Percentiles rank a stretch among this genome's conserved stretches.
Conservation (phyloP, 2,113 vertebrate species). For the Caracal caracal region DNA sequence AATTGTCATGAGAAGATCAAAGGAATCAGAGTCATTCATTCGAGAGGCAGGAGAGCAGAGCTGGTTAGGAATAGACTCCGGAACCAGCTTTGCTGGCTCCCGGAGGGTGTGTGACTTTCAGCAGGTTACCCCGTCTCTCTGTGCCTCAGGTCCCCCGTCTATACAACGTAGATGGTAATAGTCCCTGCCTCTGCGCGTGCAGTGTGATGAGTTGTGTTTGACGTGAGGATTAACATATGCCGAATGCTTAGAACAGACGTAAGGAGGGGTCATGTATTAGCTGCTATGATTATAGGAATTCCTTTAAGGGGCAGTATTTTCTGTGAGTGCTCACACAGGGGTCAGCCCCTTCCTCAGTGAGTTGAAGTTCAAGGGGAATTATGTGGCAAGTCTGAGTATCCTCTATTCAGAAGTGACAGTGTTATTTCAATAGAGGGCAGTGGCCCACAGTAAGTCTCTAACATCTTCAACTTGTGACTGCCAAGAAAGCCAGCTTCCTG, state of each 20-base stretch:
- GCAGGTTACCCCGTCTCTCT: not conserved
- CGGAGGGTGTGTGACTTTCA: not conserved
- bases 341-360: not conserved
- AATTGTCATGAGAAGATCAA: not conserved
- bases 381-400: not conserved
- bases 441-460: not conserved
- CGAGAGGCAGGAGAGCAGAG: not conserved
- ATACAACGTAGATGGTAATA: accelerated
- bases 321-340: not conserved
- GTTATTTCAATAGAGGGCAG: conserved; percentile 15
- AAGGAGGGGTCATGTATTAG: not conserved
- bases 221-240: not conserved
- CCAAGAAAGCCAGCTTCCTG: not conserved
- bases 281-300: not conserved
- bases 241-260: not conserved
- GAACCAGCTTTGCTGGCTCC: not conserved
- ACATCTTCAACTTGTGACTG: not conserved
- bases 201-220: not conserved
- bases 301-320: not conserved
- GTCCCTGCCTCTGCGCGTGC: not conserved
- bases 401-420: not conserved
- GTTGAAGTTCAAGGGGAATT: not conserved
- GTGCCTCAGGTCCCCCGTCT: not conserved
- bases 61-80: not conserved
- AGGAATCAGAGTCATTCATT: not conserved